Base-by-base conservation (phyloP, 2,113 vertebrate genomes). In the Panurus biarmicus region DNA sequence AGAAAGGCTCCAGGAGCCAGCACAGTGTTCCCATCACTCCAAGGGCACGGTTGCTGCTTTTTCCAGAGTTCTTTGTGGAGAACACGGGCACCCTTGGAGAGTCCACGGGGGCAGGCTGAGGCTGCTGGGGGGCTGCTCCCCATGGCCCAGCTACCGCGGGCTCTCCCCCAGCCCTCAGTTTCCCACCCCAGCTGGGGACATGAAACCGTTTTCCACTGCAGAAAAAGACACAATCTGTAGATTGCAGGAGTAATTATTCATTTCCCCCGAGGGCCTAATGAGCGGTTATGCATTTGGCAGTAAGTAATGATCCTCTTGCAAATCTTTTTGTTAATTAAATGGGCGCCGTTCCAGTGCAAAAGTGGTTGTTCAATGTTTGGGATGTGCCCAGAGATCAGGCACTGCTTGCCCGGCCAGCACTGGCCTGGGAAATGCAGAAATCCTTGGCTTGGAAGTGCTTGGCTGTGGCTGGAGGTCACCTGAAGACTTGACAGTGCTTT, bases 241-340 rank as follows among this genome's bases (percentile, higher is more conserved):
- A 70, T 47, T 70, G 42, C 65, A 66, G 35, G 51, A 57, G 61
- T 44, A 73, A 89, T 84, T 89, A 60, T 57, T 90, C 67, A 65
- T 88, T 79, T 83, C 69, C 76, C 70, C 54, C 0, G 54, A 81
- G 90, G 90, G 57, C 64, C 69, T 84, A 70, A 93, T 54, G 81
- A 95, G 75, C 1, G 2, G 78, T 94, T 87, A 35, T 86, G 87
- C 54, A 33, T 87, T 93, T 93, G 92, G 87, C 90, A 93, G 44
- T 66, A 88, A 66, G 73, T 50, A 70, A 84, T 3, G 8, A 72
- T 69, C 67, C 84, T 69, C 58, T 80, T 80, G 80, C 54, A 60
- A 87, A 87, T 87, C 60, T 84, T 91, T 91, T 65, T 84, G 90
- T 80, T 95, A 96, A 96, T 95, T 93, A 93, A 95, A 91, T 16